Conservation (phyloP, 1,140 invertebrate genomes). For the Drosophila subpulchrella region DNA sequence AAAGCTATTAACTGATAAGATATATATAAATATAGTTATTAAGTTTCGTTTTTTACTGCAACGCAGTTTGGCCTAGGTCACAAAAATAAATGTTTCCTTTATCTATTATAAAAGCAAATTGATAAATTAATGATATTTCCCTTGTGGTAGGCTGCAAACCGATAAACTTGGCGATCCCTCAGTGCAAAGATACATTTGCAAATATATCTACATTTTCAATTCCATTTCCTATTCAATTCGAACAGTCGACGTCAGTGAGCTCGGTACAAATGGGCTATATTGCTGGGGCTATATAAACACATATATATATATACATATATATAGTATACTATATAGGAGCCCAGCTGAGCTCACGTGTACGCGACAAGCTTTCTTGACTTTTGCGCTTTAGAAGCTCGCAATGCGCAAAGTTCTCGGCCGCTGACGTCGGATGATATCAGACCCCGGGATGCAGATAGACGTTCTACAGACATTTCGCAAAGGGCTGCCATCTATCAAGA, state of each 20-base stretch:
- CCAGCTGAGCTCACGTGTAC: conserved; percentile 62
- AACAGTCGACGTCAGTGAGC: conserved; percentile 15
- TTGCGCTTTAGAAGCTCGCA: conserved; percentile 50
- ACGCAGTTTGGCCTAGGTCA: conserved; percentile 50
- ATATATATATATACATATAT: conserved; percentile 5
- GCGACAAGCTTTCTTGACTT: conserved; percentile 55
- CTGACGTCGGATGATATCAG: conserved; percentile 51
- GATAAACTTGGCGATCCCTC: conserved; percentile 8
- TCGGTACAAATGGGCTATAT: conserved; percentile 7
- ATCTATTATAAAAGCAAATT: conserved; percentile 1
- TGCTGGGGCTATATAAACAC: too few species aligned
- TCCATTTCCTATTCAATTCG: conserved; percentile 30
- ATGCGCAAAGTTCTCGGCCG: conserved; percentile 46
- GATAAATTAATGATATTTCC: conserved; percentile 47
- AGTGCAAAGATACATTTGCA: conserved; percentile 25
- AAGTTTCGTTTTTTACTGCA: conserved; percentile 1
- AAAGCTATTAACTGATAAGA: conserved; percentile 2
- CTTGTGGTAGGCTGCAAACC: conserved; percentile 55
- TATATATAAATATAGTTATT: not conserved
- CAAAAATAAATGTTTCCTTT: not conserved
- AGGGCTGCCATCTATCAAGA: not conserved
- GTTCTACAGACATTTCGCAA: conserved; percentile 24
- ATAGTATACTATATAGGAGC: conserved; percentile 4
- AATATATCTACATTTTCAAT: conserved; percentile 11
- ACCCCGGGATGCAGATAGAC: conserved; percentile 29